Evolutionary conservation across 1,140 invertebrate species (phyloP), one percentile per base, ranked within the genome.

Genomic region (Phenacoccus solenopsis): DNA sequence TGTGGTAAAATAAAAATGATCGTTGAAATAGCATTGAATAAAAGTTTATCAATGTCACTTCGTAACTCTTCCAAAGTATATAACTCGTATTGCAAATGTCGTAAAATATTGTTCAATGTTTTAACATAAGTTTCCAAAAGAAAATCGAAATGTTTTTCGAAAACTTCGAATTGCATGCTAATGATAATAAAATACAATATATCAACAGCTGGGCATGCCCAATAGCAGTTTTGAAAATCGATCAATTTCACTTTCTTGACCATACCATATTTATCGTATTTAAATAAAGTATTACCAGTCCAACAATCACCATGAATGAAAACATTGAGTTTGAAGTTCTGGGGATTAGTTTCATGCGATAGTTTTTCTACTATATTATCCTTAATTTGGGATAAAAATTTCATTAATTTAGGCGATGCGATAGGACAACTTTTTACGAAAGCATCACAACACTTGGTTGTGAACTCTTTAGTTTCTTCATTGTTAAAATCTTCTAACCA

Each of bases 281-380:
- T 64, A 21, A 73, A 74, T 35, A 74, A 28, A 16, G 73, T 67
- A 67, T 74, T 74, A 24, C 72, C 70, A 3, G 72, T 24, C 73
- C 74, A 74, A 24, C 69, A 72, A 70, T 76, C 75, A 10, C 75
- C 74, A 27, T 76, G 75, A 68, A 35, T 35, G 1, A 71, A 22
- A 7, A 59, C 56, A 59, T 59, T 5, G 56, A 59, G 20, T 7
- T 20, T n/a, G 30, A 32, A 32, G 5, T 13, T 5, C 5, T 32
- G 5, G 5, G 30, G 30, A 32, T 7, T 32, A 7, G 13, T 32
- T 32, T 32, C 30, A 7, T 32, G 30, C 5, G 5, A 13, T 13
- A 32, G 13, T 32, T 5, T 32, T 5, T 32, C 30, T 13, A 5
- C 5, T 32, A 32, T 13, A 32, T 32, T 13, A 13, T 32, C 30